These are phyloP conservation scores for Triplophysa siluroides DNA, from an alignment of 2,113 vertebrate species.

Conservation along the genomic window DNA sequence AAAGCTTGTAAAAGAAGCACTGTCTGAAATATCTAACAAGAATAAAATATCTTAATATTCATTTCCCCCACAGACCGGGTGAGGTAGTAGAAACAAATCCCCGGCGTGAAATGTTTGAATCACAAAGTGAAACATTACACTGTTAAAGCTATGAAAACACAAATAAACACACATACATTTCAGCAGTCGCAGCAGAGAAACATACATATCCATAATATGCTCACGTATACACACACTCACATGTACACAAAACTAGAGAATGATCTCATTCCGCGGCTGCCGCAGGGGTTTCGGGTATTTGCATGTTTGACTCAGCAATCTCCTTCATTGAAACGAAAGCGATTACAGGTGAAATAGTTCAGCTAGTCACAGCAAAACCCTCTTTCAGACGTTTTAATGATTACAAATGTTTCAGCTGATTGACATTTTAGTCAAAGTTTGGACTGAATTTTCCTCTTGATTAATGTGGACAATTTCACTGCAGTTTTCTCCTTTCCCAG, in stretches of 20 bases:
- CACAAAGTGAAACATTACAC: conserved; percentile 37
- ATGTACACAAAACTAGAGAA: conserved; percentile 2
- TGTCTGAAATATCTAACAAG: conserved; percentile 39
- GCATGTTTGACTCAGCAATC: conserved; percentile 31
- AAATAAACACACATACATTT: conserved; percentile 27
- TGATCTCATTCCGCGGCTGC: conserved; percentile 22
- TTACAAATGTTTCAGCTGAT: conserved; percentile 28
- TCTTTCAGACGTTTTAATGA: conserved; percentile 1
- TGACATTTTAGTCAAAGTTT: conserved; percentile 14
- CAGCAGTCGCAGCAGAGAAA: conserved; percentile 12
- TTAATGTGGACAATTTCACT: conserved; percentile 46
- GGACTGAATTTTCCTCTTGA: conserved; percentile 36
- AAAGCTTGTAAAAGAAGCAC: conserved; percentile 58
- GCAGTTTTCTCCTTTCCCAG: conserved; percentile 38
- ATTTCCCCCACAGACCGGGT: conserved; percentile 69
- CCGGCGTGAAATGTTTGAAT: conserved; percentile 52
- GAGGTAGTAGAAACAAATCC: conserved; percentile 85
- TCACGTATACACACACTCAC: background rate
- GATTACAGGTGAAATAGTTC: background rate
- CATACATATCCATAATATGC: conserved; percentile 10
- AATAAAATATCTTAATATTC: conserved; percentile 34
- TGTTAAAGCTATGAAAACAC: conserved; percentile 32
- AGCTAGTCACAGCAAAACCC: background rate
- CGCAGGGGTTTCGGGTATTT: conserved; percentile 34
- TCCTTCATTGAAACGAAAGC: conserved; percentile 19